Evolutionary conservation across 2,888 invertebrate species (phyloP).

Genomic region (Acanthosepion pharaonis): DNA sequence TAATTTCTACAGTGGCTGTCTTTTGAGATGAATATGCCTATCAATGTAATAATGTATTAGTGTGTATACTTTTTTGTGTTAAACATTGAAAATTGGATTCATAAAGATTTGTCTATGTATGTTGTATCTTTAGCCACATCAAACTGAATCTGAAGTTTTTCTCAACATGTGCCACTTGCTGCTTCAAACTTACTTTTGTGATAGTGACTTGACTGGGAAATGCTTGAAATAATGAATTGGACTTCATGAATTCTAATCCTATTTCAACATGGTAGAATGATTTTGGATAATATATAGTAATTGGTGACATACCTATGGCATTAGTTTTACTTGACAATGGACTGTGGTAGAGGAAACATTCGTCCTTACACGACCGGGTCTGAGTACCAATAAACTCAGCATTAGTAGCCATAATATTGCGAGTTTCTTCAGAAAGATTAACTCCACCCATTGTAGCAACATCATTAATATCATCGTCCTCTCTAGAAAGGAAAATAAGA

Average conservation of each 20-base stretch:
- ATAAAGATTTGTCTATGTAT: no score
- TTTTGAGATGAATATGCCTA: no score
- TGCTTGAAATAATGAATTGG: no score
- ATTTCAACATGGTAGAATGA: not conserved
- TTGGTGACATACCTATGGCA: conserved; percentile 79
- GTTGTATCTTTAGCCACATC: no score
- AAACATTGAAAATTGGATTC: no score
- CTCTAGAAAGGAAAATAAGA: conserved; percentile 76
- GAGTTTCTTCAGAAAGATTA: conserved; percentile 95
- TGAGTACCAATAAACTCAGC: conserved; percentile 92
- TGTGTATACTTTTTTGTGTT: no score
- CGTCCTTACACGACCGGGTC: conserved; percentile 93
- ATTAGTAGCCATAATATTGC: conserved; percentile 88
- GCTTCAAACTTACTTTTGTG: no score
- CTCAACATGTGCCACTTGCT: no score
- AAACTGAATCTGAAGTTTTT: no score
- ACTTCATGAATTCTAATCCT: not conserved
- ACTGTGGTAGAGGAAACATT: conserved; percentile 85
- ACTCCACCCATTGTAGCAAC: conserved; percentile 99
- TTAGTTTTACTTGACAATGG: conserved; percentile 83
- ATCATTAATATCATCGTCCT: conserved; percentile 97
- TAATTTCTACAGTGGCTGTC: no score
- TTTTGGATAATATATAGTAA: not conserved
- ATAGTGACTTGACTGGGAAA: no score
- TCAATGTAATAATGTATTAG: no score